These are phyloP conservation scores for Brachyhypopomus occidentalis DNA, from an alignment of 2,113 vertebrate species.

Conservation along the genomic window DNA sequence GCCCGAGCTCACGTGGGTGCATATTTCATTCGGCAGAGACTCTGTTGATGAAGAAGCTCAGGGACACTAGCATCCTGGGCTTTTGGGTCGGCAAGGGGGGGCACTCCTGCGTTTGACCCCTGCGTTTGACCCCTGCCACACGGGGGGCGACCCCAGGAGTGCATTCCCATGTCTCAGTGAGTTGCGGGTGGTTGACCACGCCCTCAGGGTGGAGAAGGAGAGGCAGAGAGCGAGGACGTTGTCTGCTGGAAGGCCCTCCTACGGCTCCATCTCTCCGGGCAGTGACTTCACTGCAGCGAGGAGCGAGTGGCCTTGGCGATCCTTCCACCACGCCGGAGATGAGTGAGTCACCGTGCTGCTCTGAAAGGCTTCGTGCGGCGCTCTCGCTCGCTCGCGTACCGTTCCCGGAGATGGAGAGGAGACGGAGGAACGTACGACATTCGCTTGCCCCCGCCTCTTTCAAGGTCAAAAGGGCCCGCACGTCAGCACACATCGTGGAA, in stretches of 20 bases:
- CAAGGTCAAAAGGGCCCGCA: conserved; percentile 35
- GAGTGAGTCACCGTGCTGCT: conserved; percentile 30
- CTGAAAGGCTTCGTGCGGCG: conserved; percentile 6
- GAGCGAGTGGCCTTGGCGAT: conserved; percentile 8
- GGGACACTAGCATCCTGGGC: conserved; percentile 42
- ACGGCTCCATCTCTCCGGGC: conserved; percentile 10
- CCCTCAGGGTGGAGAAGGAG: conserved; percentile 36
- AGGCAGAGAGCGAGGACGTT: background rate
- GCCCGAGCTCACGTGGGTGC: background rate
- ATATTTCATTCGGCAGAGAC: conserved; percentile 17
- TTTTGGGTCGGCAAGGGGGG: background rate
- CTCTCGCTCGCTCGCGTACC: conserved; percentile 33
- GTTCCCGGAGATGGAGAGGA: conserved; percentile 38
- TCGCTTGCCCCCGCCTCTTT: conserved; percentile 28
- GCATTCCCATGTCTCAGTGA: conserved; percentile 56
- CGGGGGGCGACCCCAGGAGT: conserved; percentile 27
- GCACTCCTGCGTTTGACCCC: too few species aligned
- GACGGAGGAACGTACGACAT: conserved; percentile 25
- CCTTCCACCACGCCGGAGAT: conserved; percentile 4
- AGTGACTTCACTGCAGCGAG: conserved; percentile 20
- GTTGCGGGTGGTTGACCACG: conserved; percentile 42
- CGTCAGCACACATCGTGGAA: conserved; percentile 47
- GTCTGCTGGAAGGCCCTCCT: background rate
- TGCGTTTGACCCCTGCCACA: conserved; percentile 28
- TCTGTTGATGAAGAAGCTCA: conserved; percentile 32